Base-by-base conservation (phyloP, 2,888 invertebrate genomes). In the Aleiodes leptofemur region DNA sequence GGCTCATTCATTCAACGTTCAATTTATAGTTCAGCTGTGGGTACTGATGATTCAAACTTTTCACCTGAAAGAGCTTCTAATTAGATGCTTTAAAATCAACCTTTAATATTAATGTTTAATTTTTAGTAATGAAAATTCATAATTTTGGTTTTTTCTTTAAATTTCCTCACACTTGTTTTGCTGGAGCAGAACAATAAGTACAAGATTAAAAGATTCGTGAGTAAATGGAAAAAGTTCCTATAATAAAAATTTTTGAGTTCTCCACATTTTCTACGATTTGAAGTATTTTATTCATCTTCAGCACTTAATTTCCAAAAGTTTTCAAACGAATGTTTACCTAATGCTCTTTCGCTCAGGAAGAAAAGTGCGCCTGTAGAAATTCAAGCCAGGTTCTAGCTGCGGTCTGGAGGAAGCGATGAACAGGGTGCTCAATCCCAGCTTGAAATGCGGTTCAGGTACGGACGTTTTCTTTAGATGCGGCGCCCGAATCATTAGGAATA, bases 1-100 rank as follows among this genome's bases (percentile, higher is more conserved):
- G 66, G 77, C 77, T 83, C 79, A 81, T 84, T 82, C 78, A 78
- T 80, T 79, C 74, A 69, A 72, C 73, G 43, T 76, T 73, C 70
- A 50, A 66, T 76, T 76, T 76, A 68, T 51, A 14, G 68, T 51
- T 64, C 64, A 43, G 48, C 64, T 64, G 64, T 64, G 64, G 64
- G 9, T 23, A 34, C 23, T 29, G 23, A 23, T 43, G 64, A 56
- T 72, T 61, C 31, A 71, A 76, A 73, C 29, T 76, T 75, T 76
- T 59, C 34, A 13, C 43, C 8, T 1, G 56, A 6, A 6, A 73
- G 23, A 9, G 23, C 64, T 9, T 64, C 43, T 48, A 29, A 43
- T 64, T 64, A 64, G 23, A 64, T 48, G 34, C 48, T 48, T 64
- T 14, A 23, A 48, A 48, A 64, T 64, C 43, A 43, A 43, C 3